Base-by-base conservation (phyloP, 2,113 vertebrate species). In the Electrona antarctica region DNA sequence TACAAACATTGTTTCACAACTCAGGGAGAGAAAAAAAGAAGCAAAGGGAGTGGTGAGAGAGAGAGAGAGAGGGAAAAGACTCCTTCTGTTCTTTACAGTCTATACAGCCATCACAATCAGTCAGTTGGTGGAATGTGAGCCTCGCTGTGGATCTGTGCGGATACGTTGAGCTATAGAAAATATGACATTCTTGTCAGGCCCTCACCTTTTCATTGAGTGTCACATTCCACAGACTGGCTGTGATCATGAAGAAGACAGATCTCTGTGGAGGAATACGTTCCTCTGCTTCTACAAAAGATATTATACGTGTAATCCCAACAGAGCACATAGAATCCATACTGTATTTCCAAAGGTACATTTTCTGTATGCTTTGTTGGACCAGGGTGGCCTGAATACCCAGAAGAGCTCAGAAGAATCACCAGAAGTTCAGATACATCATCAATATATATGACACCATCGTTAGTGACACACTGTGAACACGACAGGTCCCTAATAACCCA, bases 231-330 rank as follows among this genome's bases (percentile, higher is more conserved):
- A 71, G 63, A 57, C 52, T n/a, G 70, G 48, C 67, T 88, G 88
- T 89, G 91, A 93, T 93, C 86, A 74, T 80, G 46, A 91, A 86
- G 33, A 90, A 87, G 72, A 74, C 74, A 74, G 57, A 89, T 91
- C 86, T 89, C 80, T 91, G 79, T 90, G 84, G 45, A 85, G 83
- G 71, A 89, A 84, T 55, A 71, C 89, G 76, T 85, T 90, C 87
- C 87, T 87, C 85, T 86, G 66, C 62, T 49, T 68, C 58, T 78
- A 92, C 91, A 91, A 87, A 89, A 72, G 71, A 81, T 89, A n/a
- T n/a, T n/a, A n/a, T n/a, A 89, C 91, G 84, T 87, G 85, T 83
- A 94, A 86, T 95, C 93, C 91, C 94, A 90, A 83, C 91, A 91
- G 92, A 90, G 89, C 86, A 41, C 69, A 21, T 21, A 85, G 80